phyloP scores from a whole-genome alignment of 2,888 invertebrate species.

The Nasonia oneida region DNA sequence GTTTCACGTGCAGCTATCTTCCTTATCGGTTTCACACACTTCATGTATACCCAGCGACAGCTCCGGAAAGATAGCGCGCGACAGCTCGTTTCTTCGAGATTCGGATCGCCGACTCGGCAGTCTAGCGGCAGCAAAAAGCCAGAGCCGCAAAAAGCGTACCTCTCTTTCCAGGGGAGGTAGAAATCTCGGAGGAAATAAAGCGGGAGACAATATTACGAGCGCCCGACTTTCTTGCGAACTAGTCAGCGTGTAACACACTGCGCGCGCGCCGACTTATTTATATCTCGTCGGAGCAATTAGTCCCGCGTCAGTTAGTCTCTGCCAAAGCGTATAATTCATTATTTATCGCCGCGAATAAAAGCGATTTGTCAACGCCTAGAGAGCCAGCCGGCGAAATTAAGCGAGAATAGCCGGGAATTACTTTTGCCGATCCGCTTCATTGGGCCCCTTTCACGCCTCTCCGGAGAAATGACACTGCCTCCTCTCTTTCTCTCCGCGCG shows the following conservation, averaged over 20 bases:
- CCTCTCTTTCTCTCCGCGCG: background rate
- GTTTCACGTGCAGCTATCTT: too few relatives aligned
- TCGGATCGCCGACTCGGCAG: too few relatives aligned
- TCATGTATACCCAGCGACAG: too few relatives aligned
- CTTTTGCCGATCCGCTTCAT: slow-evolving; percentile 2
- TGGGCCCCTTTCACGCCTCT: background rate
- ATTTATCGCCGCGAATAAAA: background rate
- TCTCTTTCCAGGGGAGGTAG: background rate
- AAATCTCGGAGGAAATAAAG: background rate
- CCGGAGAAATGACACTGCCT: background rate
- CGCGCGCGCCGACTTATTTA: background rate
- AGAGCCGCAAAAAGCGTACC: background rate
- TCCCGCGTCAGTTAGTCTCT: background rate
- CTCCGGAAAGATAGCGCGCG: too few relatives aligned
- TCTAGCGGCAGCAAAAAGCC: too few relatives aligned
- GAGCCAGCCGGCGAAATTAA: slow-evolving; percentile 2
- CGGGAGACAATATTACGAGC: background rate
- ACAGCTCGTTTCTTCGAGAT: too few relatives aligned
- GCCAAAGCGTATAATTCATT: slow-evolving; percentile 4
- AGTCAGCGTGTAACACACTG: background rate
- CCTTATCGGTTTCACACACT: too few relatives aligned
- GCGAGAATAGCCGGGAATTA: background rate
- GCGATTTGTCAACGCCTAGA: background rate
- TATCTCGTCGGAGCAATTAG: background rate
- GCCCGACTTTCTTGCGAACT: background rate